These are phyloP conservation scores for Trypoxylon attenuatum DNA, from an alignment of 2,888 invertebrate genomes.

Conservation along the genomic window DNA sequence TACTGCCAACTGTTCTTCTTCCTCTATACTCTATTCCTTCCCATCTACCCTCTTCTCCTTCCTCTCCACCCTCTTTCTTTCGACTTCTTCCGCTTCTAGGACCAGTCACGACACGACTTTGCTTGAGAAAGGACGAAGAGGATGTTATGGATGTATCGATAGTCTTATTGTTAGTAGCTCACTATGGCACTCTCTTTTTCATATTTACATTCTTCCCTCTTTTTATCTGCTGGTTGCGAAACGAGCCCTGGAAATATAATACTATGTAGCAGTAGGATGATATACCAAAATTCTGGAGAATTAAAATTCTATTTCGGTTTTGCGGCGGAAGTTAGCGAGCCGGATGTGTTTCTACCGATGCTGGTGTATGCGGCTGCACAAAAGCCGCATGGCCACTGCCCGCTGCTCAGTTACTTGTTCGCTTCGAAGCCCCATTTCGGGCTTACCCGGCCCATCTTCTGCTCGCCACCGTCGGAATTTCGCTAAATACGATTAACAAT, in stretches of 20 bases:
- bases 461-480: constrained; percentile 17
- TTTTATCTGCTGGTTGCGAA: too few relatives aligned
- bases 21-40: constrained; percentile 11
- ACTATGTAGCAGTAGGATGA: too few relatives aligned
- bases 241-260: too few relatives aligned
- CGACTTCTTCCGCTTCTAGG: constrained; percentile 6
- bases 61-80: constrained; percentile 1
- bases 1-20: constrained; percentile 52
- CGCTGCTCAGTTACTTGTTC: constrained; percentile 39
- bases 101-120: constrained; percentile 20
- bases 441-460: neutral
- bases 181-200: too few relatives aligned
- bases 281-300: too few relatives aligned
- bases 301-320: too few relatives aligned
- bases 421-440: constrained; percentile 13
- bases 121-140: constrained; percentile 28
- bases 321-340: too few relatives aligned
- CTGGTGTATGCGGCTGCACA: constrained; percentile 31
- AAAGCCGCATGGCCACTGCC: constrained; percentile 34
- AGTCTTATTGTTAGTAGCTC: too few relatives aligned
- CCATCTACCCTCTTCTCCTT: too few relatives aligned
- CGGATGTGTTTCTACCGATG: too few relatives aligned
- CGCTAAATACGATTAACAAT: constrained; percentile 26
- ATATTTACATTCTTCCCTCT: too few relatives aligned
- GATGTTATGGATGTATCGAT: constrained; percentile 25